A percentile compares a stretch with the other conserved stretches of the same genome.
These are phyloP conservation scores for Gasteruption jaculator DNA, from an alignment of 2,888 invertebrate genomes.

Conservation along the genomic window DNA sequence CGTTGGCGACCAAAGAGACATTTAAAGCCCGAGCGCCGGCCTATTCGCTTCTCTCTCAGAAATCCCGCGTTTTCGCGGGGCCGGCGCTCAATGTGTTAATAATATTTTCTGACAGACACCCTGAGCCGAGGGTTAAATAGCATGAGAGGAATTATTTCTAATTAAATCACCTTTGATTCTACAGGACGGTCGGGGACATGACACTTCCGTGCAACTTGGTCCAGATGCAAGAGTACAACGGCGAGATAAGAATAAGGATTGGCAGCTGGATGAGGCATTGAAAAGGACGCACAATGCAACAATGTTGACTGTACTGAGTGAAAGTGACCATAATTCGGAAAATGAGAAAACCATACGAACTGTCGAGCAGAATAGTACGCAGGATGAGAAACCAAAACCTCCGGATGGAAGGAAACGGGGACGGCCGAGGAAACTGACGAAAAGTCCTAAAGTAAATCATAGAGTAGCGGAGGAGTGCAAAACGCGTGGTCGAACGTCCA, in stretches of 20 bases:
- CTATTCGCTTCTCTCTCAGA: too few species aligned
- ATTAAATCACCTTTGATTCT: conserved; percentile 4
- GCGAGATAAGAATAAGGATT: too few species aligned
- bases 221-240: too few species aligned
- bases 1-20: too few species aligned
- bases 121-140: too few species aligned
- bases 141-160: too few species aligned
- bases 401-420: conserved; percentile 51
- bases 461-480: conserved; percentile 32
- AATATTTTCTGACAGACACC: too few species aligned
- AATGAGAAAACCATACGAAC: conserved; percentile 40
- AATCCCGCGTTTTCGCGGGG: too few species aligned
- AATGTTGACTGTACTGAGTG: conserved; percentile 52
- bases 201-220: too few species aligned
- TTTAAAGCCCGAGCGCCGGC: too few species aligned
- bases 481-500: conserved; percentile 28
- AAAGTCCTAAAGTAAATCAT: conserved; percentile 37
- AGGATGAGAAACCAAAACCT: conserved; percentile 48
- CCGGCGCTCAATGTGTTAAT: too few species aligned
- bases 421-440: conserved; percentile 53
- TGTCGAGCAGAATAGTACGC: conserved; percentile 30
- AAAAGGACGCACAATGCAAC: conserved; percentile 50
- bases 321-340: conserved; percentile 45
- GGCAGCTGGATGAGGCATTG: conserved; percentile 42
- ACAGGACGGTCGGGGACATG: too few species aligned